phyloP scores from a whole-genome alignment of 2,797 vertebrate species.

The Harpagifer antarcticus region DNA sequence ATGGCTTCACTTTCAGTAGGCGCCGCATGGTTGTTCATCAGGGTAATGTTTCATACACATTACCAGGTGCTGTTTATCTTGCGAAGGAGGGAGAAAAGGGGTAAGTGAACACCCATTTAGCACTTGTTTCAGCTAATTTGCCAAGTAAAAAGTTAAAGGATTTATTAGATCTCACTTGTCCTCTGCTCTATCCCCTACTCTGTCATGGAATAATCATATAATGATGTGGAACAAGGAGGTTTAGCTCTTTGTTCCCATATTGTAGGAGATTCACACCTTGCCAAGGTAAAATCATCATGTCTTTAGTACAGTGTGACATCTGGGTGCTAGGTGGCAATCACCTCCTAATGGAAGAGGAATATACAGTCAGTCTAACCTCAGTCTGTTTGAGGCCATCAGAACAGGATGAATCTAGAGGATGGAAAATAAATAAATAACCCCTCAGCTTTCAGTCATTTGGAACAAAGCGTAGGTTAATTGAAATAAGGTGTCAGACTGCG shows the following conservation, averaged over 20 bases:
- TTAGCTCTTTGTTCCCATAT: slow-evolving; percentile 34
- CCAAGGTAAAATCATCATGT: slow-evolving; percentile 42
- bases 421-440: slow-evolving; percentile 60
- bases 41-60: slow-evolving; percentile 77
- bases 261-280: slow-evolving; percentile 24
- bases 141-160: slow-evolving; percentile 49
- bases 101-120: slow-evolving; percentile 38
- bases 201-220: slow-evolving; percentile 36
- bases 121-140: slow-evolving; percentile 69
- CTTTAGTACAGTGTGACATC: slow-evolving; percentile 69
- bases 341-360: slow-evolving; percentile 70
- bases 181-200: slow-evolving; percentile 14
- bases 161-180: slow-evolving; percentile 38
- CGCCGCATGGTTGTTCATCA: slow-evolving; percentile 72
- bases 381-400: slow-evolving; percentile 41
- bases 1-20: slow-evolving; percentile 76
- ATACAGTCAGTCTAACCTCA: slow-evolving; percentile 58
- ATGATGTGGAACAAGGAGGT: slow-evolving; percentile 45
- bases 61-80: slow-evolving; percentile 77
- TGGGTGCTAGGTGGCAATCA: slow-evolving; percentile 75
- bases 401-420: slow-evolving; percentile 32
- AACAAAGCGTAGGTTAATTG: slow-evolving; percentile 44
- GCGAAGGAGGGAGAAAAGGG: slow-evolving; percentile 24
- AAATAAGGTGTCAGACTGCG: slow-evolving; percentile 48
- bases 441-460: slow-evolving; percentile 44